Evolutionary conservation across 2,888 invertebrate species (phyloP).

Genomic region (Drosophila austrosaltans): DNA sequence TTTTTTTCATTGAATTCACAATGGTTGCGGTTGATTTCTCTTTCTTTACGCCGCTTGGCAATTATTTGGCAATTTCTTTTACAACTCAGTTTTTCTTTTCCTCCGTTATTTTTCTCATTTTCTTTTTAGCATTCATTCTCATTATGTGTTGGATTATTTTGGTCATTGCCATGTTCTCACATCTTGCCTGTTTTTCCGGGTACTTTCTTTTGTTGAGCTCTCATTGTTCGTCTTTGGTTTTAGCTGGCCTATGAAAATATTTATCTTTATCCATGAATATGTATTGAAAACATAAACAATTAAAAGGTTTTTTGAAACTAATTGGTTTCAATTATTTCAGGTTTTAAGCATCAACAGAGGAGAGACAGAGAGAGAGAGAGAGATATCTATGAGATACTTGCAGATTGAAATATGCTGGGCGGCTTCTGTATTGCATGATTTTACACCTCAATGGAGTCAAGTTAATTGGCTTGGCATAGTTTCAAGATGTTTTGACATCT

Average conservation of each 20-base stretch:
- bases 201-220: conserved; percentile 17
- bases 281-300: conserved; percentile 73
- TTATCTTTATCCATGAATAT: conserved; percentile 71
- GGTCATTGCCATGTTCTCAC: conserved; percentile 79
- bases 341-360: conserved; percentile 57
- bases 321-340: conserved; percentile 80
- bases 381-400: conserved; percentile 18
- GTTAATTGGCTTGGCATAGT: conserved; percentile 68
- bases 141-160: conserved; percentile 65
- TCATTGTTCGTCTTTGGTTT: conserved; percentile 46
- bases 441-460: conserved; percentile 65
- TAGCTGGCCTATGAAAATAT: conserved; percentile 67
- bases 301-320: conserved; percentile 78
- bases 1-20: conserved; percentile 37
- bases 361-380: conserved; percentile 32
- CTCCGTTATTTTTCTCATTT: conserved; percentile 22
- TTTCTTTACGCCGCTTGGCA: conserved; percentile 45
- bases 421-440: conserved; percentile 70
- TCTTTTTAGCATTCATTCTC: conserved; percentile 43
- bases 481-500: conserved; percentile 30
- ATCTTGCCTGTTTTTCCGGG: conserved; percentile 44
- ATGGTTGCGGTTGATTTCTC: conserved; percentile 71
- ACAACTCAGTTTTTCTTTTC: background rate
- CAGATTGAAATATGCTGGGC: conserved; percentile 23
- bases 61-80: conserved; percentile 72